These are phyloP conservation scores for Euplexia lucipara DNA, from an alignment of 2,888 invertebrate genomes.

Conservation along the genomic window DNA sequence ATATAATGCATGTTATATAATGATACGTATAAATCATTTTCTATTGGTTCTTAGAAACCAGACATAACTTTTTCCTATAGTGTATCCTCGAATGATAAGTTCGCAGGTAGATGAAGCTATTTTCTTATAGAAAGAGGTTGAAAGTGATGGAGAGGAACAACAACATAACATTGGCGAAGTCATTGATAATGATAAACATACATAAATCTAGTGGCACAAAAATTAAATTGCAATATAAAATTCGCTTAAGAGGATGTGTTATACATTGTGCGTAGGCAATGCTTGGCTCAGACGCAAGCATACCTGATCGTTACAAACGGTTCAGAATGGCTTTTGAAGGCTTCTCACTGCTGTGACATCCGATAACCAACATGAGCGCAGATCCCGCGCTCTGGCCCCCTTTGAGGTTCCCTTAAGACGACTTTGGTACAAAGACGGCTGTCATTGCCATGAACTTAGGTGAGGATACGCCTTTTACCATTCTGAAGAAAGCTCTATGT, in stretches of 20 bases:
- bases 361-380: background rate
- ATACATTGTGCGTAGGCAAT: constrained; percentile 25
- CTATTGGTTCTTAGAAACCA: no score
- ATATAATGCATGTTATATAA: no score
- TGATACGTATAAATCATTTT: no score
- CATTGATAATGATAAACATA: no score
- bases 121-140: background rate
- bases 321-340: constrained; percentile 19
- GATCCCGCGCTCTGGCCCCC: background rate
- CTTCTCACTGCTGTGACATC: background rate
- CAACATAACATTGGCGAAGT: background rate
- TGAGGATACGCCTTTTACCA: background rate
- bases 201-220: background rate
- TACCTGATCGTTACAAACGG: constrained; percentile 54
- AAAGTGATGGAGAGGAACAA: background rate
- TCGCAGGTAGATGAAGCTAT: background rate
- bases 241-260: constrained; percentile 16
- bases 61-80: background rate
- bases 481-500: constrained; percentile 15
- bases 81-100: background rate
- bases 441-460: constrained; percentile 2
- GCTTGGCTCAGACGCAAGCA: constrained; percentile 31
- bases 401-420: background rate
- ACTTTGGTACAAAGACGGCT: constrained; percentile 3
- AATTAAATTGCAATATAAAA: constrained; percentile 8